Base-by-base conservation (phyloP, 2,113 vertebrate species). In the Lagenorhynchus albirostris region DNA sequence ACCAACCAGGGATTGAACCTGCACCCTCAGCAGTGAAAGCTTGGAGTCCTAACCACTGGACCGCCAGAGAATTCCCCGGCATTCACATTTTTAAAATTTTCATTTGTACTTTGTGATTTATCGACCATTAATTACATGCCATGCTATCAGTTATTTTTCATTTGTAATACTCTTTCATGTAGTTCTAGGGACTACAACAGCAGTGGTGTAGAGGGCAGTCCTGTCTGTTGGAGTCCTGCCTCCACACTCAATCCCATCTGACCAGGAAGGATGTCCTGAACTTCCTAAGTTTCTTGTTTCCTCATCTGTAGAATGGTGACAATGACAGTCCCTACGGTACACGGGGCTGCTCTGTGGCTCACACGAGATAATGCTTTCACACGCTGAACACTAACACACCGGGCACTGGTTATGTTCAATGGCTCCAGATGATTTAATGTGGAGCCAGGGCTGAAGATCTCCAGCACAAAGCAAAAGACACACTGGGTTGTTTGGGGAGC, bases 81-180 rank as follows among this genome's bases (percentile, higher is more conserved):
- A 95, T 67, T 90, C 53, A 38, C 25, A 17, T 50, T 67, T 76
- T 88, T 62, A 6, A 62, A 85, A 15, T 79, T 62, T 94, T 88
- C 84, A 58, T 70, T 91, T 88, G 26, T 95, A 58, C 55, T 97
- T 94, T 38, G 62, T 94, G 76, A 79, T 73, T 41, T 82, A 23
- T 81, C 91, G 71, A 38, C 62, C 88, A 81, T 26, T 44, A n/a
- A 65, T 41, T 50, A 12, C 79, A 26, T 81, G 14, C 44, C 53
- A 50, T 31, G 44, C 29, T 71, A 41, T 80, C 70, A 79, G 58
- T 77, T 29, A 58, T 58, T 94, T 95, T 91, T 26, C 63, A 95
- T 83, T 91, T 83, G 33, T 83, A 36, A 89, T 10, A n/a, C 76
- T 79, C 87, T 96, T 15, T 71, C 55, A 87, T 47, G 44, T 55